phyloP scores from a whole-genome alignment of 2,113 vertebrate species.

The Ageneiosus marmoratus region DNA sequence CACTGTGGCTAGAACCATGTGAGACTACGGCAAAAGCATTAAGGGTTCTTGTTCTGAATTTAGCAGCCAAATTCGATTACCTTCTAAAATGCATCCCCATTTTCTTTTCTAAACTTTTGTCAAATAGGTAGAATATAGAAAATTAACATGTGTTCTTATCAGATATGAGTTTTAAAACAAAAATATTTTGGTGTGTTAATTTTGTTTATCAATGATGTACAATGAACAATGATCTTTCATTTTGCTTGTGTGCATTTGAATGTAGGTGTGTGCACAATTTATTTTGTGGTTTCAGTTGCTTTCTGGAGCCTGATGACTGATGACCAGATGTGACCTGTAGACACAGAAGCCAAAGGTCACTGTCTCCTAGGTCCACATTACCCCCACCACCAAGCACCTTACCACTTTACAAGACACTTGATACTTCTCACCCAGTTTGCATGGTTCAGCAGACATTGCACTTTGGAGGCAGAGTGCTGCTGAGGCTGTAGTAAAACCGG shows the following conservation, averaged over 20 bases:
- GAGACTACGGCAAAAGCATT: constrained; percentile 54
- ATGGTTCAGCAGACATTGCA: background rate
- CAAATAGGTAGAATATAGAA: background rate
- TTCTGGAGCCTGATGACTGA: constrained; percentile 38
- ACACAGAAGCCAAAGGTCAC: constrained; percentile 45
- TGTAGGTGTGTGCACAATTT: constrained; percentile 57
- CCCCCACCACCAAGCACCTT: constrained; percentile 20
- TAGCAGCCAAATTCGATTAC: constrained; percentile 58
- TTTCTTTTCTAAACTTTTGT: background rate
- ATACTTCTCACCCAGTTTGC: background rate
- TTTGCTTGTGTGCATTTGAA: constrained; percentile 19
- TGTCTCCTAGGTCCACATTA: constrained; percentile 27
- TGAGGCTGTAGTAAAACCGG: too few relatives aligned
- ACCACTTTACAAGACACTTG: constrained; percentile 15
- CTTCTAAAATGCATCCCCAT: constrained; percentile 31
- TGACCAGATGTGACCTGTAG: constrained; percentile 53
- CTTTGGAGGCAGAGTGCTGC: background rate
- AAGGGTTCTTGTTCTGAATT: constrained; percentile 59
- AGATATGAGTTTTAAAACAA: background rate
- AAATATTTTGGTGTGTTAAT: background rate
- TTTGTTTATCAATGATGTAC: too few relatives aligned
- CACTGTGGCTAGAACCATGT: constrained; percentile 80
- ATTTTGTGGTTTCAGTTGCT: background rate
- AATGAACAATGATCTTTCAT: background rate
- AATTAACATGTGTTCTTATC: background rate